Conservation (phyloP, 2,797 vertebrate genomes). For the Argyrosomus regius region DNA sequence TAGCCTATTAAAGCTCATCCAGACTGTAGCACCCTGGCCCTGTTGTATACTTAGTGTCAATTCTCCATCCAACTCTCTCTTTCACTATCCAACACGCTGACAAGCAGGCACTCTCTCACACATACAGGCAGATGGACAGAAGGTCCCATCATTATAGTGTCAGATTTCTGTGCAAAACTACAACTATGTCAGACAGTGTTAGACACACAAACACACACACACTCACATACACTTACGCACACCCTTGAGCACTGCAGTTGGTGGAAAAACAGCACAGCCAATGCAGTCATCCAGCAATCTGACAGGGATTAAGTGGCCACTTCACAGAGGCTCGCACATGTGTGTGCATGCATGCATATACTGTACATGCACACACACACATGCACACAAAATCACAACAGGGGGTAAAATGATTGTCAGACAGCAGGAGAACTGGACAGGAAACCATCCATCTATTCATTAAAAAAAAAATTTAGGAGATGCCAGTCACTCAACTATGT, state of each 20-base stretch:
- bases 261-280: slow-evolving; percentile 75
- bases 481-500: slow-evolving; percentile 70
- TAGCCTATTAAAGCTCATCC: slow-evolving; percentile 57
- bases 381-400: slow-evolving; percentile 26
- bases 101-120: slow-evolving; percentile 59
- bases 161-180: slow-evolving; percentile 78
- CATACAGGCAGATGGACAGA: slow-evolving; percentile 75
- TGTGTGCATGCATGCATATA: slow-evolving; percentile 50
- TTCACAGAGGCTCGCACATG: slow-evolving; percentile 66
- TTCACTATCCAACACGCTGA: slow-evolving; percentile 60
- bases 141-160: slow-evolving; percentile 77
- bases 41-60: slow-evolving; percentile 59
- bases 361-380: slow-evolving; percentile 40
- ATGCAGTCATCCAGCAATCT: slow-evolving; percentile 74
- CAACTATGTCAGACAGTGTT: slow-evolving; percentile 71
- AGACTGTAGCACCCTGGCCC: slow-evolving; percentile 53
- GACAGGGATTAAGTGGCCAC: slow-evolving; percentile 79
- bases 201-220: slow-evolving; percentile 36
- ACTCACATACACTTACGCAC: slow-evolving; percentile 40
- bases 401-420: slow-evolving; percentile 52
- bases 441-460: slow-evolving; percentile 76
- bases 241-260: slow-evolving; percentile 65
- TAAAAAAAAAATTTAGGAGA: slow-evolving; percentile 55
- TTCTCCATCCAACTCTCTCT: slow-evolving; percentile 60
- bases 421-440: slow-evolving; percentile 58